These are phyloP conservation scores for Lordiphosa collinella DNA, from an alignment of 1,140 invertebrate species.

Conservation along the genomic window DNA sequence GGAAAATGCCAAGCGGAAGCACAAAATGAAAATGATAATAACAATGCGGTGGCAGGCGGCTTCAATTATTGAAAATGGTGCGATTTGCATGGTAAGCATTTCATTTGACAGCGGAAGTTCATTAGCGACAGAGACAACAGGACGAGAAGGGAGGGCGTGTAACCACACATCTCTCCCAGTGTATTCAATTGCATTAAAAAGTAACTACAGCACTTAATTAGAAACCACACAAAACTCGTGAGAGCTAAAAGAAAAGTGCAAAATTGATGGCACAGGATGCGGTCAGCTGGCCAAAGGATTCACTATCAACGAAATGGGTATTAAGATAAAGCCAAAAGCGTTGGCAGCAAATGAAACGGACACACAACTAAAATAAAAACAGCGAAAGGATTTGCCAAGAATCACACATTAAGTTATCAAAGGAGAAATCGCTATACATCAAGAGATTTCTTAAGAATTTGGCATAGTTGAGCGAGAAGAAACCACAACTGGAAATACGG, in stretches of 20 bases:
- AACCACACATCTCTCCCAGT: neutral
- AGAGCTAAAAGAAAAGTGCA: conserved; percentile 20
- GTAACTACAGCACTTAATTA: conserved; percentile 62
- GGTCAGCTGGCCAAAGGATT: conserved; percentile 11
- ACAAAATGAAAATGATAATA: conserved; percentile 74
- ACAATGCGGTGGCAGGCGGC: conserved; percentile 56
- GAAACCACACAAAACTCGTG: conserved; percentile 35
- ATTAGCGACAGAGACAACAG: conserved; percentile 44
- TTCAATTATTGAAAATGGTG: conserved; percentile 70
- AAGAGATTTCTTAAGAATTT: no score
- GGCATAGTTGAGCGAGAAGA: no score
- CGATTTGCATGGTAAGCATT: conserved; percentile 71
- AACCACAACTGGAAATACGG: no score
- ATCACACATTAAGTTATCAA: no score
- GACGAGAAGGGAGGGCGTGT: neutral
- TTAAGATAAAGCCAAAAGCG: neutral
- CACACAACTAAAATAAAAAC: neutral
- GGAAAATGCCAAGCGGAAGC: conserved; percentile 49
- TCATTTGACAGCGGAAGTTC: conserved; percentile 72
- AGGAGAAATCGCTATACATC: no score
- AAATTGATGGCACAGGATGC: conserved; percentile 37
- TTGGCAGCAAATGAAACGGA: neutral
- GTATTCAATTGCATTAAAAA: conserved; percentile 31
- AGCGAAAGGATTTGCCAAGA: no score
- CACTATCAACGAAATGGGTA: neutral